A percentile compares a stretch with the other conserved stretches of the same genome.
These are phyloP conservation scores for Tapera naevia DNA, from an alignment of 2,797 vertebrate genomes.

Conservation along the genomic window DNA sequence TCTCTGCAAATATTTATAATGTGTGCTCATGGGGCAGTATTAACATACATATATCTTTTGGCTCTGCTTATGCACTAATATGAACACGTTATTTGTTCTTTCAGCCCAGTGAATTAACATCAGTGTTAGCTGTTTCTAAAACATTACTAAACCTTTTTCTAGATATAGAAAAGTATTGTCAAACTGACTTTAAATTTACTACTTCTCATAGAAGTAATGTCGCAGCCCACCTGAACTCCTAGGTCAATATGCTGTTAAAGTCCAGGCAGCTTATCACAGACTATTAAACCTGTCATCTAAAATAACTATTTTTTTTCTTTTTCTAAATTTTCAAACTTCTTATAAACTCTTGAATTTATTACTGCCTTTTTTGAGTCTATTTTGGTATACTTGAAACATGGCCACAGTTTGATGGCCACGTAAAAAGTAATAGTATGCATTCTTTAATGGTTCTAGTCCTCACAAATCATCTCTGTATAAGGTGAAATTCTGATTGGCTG, in stretches of 20 bases:
- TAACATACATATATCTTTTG: not conserved
- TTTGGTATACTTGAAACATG: not conserved
- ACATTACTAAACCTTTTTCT: not conserved
- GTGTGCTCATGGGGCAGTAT: not conserved
- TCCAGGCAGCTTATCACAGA: conserved; percentile 20
- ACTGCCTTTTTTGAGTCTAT: not conserved
- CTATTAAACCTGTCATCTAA: conserved; percentile 25
- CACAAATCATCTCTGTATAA: not conserved
- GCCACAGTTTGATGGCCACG: conserved; percentile 4
- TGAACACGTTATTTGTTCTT: conserved; percentile 47
- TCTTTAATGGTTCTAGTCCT: conserved; percentile 1
- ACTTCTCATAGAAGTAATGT: conserved; percentile 25
- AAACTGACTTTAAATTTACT: conserved; percentile 13
- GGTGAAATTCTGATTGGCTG: not conserved
- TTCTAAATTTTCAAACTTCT: conserved; percentile 36
- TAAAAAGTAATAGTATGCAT: not conserved
- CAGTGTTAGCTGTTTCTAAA: conserved; percentile 40
- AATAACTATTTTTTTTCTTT: conserved; percentile 8
- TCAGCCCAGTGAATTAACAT: conserved; percentile 18
- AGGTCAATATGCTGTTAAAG: conserved; percentile 45
- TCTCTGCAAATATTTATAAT: conserved; percentile 57
- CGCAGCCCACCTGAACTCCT: conserved; percentile 13
- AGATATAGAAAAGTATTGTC: conserved; percentile 1
- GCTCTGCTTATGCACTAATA: conserved; percentile 48
- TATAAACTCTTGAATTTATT: conserved; percentile 52